Evolutionary conservation across 2,888 invertebrate genomes (phyloP).

Genomic region (Cephus nigrinus): DNA sequence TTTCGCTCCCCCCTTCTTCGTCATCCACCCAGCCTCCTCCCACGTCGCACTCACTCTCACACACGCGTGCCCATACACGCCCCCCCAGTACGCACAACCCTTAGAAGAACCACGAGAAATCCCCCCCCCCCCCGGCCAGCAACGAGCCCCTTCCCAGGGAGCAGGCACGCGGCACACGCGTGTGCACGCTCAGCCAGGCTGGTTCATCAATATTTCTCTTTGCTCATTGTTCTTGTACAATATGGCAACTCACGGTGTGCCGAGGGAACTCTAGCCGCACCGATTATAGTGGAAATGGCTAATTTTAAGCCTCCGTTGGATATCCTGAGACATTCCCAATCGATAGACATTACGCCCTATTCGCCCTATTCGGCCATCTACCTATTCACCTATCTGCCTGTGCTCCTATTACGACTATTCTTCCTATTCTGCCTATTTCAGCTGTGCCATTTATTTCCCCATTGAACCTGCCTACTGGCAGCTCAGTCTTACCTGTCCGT

Average conservation of each 20-base stretch:
- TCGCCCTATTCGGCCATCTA: background rate
- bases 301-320: slow-evolving; percentile 32
- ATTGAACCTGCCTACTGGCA: too few species aligned
- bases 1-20: slow-evolving; percentile 33
- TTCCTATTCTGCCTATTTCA: background rate
- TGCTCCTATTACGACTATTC: too few species aligned
- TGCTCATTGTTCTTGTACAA: slow-evolving; percentile 66
- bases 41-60: background rate
- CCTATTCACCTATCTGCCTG: background rate
- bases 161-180: background rate
- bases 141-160: background rate
- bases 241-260: slow-evolving; percentile 27
- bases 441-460: background rate
- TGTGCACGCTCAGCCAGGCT: slow-evolving; percentile 47
- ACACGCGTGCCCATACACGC: slow-evolving; percentile 5
- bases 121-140: too few species aligned
- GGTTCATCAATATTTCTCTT: slow-evolving; percentile 72
- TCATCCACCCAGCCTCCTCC: slow-evolving; percentile 13
- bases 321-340: background rate
- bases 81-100: slow-evolving; percentile 20
- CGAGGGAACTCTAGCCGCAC: slow-evolving; percentile 23
- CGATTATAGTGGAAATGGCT: slow-evolving; percentile 51
- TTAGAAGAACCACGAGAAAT: slow-evolving; percentile 19
- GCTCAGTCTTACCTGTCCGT: too few species aligned
- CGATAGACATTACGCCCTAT: background rate